These are phyloP conservation scores for Diogma glabrata DNA, from an alignment of 2,888 invertebrate species.

Conservation along the genomic window DNA sequence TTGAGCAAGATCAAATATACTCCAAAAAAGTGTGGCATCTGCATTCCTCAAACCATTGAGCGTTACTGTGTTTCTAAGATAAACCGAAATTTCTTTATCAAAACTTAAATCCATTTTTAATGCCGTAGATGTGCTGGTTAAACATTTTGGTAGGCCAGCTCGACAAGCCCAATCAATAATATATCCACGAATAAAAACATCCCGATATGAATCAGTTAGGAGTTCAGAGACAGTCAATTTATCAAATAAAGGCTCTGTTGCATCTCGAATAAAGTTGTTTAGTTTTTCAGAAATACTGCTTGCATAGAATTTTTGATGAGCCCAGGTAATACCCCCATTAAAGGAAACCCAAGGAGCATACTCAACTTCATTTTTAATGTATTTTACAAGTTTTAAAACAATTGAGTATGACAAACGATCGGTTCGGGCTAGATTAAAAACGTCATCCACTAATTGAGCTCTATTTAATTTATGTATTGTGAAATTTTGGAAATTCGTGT, in stretches of 20 bases:
- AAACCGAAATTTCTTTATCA: not conserved
- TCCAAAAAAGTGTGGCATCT: not conserved
- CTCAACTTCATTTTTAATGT: conserved; percentile 45
- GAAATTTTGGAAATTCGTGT: conserved; percentile 22
- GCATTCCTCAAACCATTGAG: not conserved
- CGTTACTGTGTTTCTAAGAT: not conserved
- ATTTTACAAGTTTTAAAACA: conserved; percentile 46
- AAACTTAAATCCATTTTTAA: not conserved
- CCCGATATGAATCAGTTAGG: no score
- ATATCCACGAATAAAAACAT: no score
- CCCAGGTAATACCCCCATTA: no score
- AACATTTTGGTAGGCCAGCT: not conserved
- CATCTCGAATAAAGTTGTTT: no score
- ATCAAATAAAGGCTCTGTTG: no score
- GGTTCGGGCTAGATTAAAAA: conserved; percentile 39
- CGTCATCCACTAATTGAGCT: conserved; percentile 73
- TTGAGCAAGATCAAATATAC: not conserved
- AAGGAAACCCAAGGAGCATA: conserved; percentile 50
- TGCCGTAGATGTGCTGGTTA: not conserved
- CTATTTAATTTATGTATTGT: conserved; percentile 59
- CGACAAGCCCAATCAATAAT: not conserved
- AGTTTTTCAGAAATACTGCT: no score
- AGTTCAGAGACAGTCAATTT: no score
- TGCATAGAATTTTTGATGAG: no score
- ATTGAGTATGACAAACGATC: conserved; percentile 29